Base-by-base conservation (phyloP, 1,140 invertebrate genomes). In the Elymnias hypermnestra region DNA sequence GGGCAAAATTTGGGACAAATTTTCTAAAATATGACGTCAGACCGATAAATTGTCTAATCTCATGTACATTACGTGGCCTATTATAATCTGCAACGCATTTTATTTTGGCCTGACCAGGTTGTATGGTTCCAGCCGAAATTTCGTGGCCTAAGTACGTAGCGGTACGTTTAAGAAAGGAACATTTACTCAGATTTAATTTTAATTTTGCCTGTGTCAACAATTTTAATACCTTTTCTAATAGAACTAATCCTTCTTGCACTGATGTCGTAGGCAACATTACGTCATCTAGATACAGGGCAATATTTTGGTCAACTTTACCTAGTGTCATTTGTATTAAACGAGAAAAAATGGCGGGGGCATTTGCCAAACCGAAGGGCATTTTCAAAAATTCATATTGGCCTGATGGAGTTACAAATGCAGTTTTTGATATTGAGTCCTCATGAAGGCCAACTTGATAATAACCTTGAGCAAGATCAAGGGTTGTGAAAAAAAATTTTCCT, bases 391-490 rank as follows among this genome's bases (percentile, higher is more conserved):
- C 53, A 18, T 46, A 56, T 1, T 50, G 53, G 5, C 41, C 53
- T 2, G n/a, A 6, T 2, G 41, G 22, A 2, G 53, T 55, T 5
- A 56, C 33, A 17, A 56, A 56, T 1, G 52, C 52, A 7, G 52
- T 54, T 14, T 53, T 53, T 10, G 43, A 33, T 8, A 31, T 35
- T 7, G 37, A 36, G 2, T 28, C 33, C n/a, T 39, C 8, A 36
- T 22, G 5, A 21, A 53, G 17, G 13, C 13, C 17, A 3, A 54
- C 29, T 22, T 49, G 52, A 36, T 54, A 26, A 17, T 85, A 89
- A 0, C 87, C 86, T 26, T 60, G 67, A 0, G 53, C 53, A 1
- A 87, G 18, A 53, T 89, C 86, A 1, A 89, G 12, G n/a, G 38
- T 54, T 3, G 53, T 60, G 49, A 63, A 68, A 38, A 29, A 63